Evolutionary conservation across 2,888 invertebrate species (phyloP), one percentile per base, ranked within the genome.

Genomic region (Iselma pallidipennis): DNA sequence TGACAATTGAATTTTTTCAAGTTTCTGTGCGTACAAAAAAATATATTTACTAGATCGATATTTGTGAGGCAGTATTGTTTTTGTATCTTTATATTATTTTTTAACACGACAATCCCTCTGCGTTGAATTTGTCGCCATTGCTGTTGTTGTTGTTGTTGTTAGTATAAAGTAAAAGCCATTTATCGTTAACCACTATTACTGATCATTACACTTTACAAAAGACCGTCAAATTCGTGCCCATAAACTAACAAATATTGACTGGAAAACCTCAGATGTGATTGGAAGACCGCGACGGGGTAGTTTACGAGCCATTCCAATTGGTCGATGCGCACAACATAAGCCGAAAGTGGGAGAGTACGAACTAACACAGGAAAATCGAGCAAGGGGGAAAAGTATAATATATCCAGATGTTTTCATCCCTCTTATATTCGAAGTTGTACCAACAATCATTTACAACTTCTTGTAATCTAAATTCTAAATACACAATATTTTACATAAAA

Each of bases 231-330:
- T 75, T 74, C 75, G 68, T 68, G 74, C 74, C 76, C 76, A 76
- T 78, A 79, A 80, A 80, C 78, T 77, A 76, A 75, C 80, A 79
- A 81, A 80, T 81, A 81, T 81, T 74, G 81, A 81, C 80, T 81
- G 77, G 80, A 80, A 80, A 80, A 80, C 78, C 79, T 79, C 79
- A 76, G 76, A 76, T 77, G 76, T 75, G 78, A 81, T 81, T 81
- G 80, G 80, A 77, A 78, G 77, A 74, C 74, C 72, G 76, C 76
- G 70, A 69, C 67, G 72, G 74, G 71, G 70, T 70, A 69, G 74
- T 75, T 76, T 76, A 75, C 74, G 73, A 71, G 72, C 71, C 67
- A 66, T 66, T 66, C 56, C 66, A 45, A 67, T 69, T 61, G 61
- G 63, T 59, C 62, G 60, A 52, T 57, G 31, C 55, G 49, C 53